A percentile compares a stretch with the other conserved stretches of the same genome.
Conservation (phyloP, 2,888 invertebrate species). For the Scotopteryx bipunctaria region DNA sequence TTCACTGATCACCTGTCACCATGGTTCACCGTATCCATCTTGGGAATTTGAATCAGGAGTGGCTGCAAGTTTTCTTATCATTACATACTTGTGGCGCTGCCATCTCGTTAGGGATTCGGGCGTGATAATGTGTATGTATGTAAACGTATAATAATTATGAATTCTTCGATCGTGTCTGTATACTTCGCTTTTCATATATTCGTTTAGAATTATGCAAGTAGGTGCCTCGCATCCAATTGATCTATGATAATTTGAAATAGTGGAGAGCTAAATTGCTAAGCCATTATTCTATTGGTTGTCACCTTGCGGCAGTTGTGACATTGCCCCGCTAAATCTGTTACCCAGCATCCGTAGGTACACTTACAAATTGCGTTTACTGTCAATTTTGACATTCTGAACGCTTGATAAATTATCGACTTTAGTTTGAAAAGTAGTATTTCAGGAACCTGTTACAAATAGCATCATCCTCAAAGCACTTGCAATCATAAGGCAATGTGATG, state of each 20-base stretch:
- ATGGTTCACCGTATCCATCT: too few relatives aligned
- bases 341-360: slow-evolving; percentile 13
- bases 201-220: not conserved
- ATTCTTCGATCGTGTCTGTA: not conserved
- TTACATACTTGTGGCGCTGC: too few relatives aligned
- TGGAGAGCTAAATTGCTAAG: slow-evolving; percentile 52
- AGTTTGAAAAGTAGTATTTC: not conserved
- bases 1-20: too few relatives aligned
- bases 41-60: too few relatives aligned
- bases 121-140: too few relatives aligned
- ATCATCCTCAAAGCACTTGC: too few relatives aligned
- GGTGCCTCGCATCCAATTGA: slow-evolving; percentile 3
- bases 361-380: slow-evolving; percentile 25
- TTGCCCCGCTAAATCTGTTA: slow-evolving; percentile 39
- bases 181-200: not conserved
- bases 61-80: too few relatives aligned
- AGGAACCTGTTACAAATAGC: not conserved
- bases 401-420: slow-evolving; percentile 13
- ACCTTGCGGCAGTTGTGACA: slow-evolving; percentile 30
- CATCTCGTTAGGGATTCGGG: too few relatives aligned
- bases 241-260: slow-evolving; percentile 33
- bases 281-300: slow-evolving; percentile 64
- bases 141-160: not conserved
- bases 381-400: slow-evolving; percentile 36
- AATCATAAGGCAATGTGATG: too few relatives aligned